Conservation (phyloP, 2,113 vertebrate species). For the Climacteris rufus region DNA sequence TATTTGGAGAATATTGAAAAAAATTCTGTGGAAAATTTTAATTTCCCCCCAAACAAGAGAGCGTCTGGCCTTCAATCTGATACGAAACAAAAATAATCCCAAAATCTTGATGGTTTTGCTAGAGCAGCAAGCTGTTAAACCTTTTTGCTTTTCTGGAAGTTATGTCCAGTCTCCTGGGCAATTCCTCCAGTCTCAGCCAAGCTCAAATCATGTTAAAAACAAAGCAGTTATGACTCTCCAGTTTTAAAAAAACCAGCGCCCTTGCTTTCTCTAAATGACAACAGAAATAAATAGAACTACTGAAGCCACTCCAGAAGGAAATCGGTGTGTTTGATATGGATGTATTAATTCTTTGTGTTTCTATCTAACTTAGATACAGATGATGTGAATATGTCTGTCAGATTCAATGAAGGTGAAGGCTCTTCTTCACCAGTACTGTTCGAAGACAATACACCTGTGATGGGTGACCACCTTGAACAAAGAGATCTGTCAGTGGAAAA, state of each 20-base stretch:
- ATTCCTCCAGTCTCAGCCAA: not conserved
- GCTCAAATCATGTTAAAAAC: not conserved
- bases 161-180: not conserved
- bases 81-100: not conserved
- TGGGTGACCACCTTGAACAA: not conserved
- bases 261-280: not conserved
- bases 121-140: not conserved
- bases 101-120: not conserved
- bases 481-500: constrained; percentile 16
- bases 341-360: not conserved
- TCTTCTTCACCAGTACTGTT: constrained; percentile 84
- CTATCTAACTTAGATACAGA: constrained; percentile 46
- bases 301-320: not conserved
- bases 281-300: not conserved
- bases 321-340: not conserved
- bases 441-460: constrained; percentile 76
- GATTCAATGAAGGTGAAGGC: not conserved
- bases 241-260: not conserved
- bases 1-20: not conserved
- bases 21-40: not conserved
- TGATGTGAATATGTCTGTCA: not conserved
- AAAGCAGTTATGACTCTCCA: not conserved
- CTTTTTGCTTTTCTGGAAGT: not conserved
- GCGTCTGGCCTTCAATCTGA: not conserved
- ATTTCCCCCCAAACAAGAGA: not conserved